Base-by-base conservation (phyloP, 2,888 invertebrate genomes). In the Pogonocherus hispidulus region DNA sequence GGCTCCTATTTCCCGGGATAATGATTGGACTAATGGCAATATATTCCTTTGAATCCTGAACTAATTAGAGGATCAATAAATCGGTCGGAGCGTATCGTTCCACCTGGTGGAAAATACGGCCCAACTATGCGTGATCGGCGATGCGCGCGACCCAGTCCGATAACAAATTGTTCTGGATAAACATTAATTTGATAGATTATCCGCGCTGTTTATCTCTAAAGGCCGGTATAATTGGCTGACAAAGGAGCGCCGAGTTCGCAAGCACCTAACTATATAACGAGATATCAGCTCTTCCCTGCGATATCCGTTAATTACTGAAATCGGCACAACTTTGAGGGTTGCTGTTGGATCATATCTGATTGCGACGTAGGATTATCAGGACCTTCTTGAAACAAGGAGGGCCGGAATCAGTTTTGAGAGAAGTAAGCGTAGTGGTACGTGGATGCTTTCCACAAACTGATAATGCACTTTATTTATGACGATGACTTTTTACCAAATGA, bases 181-280 rank as follows among this genome's bases (percentile, higher is more conserved):
- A 80, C 80, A 79, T 79, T 83, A 83, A 84, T 84, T 83, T 81
- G 83, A 82, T 82, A 84, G 84, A 84, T 84, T 84, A 84, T 84
- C 82, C 84, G 82, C 82, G 76, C 83, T 83, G 84, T 84, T 84
- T 84, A 84, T 84, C 84, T 80, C 82, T 79, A 83, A 84, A 84
- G 75, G 76, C 73, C 72, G 73, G 71, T 70, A 78, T 82, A 83
- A 83, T 83, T 83, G 82, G 80, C 79, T 78, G 79, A 81, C 82
- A 82, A 82, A 82, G 81, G 78, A 74, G 55, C 64, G 70, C 47
- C 63, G 69, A 73, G 72, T 69, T 74, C 69, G 74, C 67, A 70
- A 73, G 76, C 76, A 76, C 76, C 69, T 69, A 69, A 67, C 68
- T 66, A 66, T 63, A 69, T 66, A 71, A 67, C 62, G 69, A 69